These are phyloP conservation scores for Habropoda laboriosa DNA, from an alignment of 1,140 invertebrate genomes.

Conservation along the genomic window DNA sequence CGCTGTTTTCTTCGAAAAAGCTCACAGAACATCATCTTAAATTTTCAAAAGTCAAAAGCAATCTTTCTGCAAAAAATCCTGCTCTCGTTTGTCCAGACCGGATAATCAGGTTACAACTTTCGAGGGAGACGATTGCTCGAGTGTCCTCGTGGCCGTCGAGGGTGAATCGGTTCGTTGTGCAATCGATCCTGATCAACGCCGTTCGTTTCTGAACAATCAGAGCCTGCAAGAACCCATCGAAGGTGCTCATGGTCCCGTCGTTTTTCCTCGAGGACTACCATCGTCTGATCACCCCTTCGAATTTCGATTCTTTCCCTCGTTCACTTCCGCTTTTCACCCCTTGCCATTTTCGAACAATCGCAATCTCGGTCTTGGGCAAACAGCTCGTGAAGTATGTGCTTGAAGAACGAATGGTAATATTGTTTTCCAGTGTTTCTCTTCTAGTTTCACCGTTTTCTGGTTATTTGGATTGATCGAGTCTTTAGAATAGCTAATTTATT, in stretches of 20 bases:
- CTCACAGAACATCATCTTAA: no score
- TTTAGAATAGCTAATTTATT: no score
- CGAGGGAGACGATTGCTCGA: slow-evolving; percentile 9
- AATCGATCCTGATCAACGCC: slow-evolving; percentile 40
- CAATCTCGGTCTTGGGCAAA: not conserved
- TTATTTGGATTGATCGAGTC: no score
- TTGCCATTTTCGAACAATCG: not conserved
- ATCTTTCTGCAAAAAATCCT: not conserved
- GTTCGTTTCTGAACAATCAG: slow-evolving; percentile 42
- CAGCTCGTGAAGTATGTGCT: not conserved
- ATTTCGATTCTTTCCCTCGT: slow-evolving; percentile 11
- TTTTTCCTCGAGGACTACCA: slow-evolving; percentile 62
- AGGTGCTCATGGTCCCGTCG: slow-evolving; percentile 45
- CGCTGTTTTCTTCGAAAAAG: no score
- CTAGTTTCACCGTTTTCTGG: no score
- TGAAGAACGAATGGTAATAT: not conserved
- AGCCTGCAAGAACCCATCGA: slow-evolving; percentile 45
- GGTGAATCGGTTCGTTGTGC: slow-evolving; percentile 33
- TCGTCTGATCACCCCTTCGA: slow-evolving; percentile 68
- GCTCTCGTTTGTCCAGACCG: not conserved
- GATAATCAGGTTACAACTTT: slow-evolving; percentile 31
- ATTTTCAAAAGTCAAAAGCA: not conserved
- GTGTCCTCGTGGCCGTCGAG: slow-evolving; percentile 6
- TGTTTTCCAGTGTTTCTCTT: not conserved
- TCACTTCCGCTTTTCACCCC: not conserved